These are phyloP conservation scores for Odontocolon sp. DNA, from an alignment of 2,888 invertebrate species.

Conservation along the genomic window DNA sequence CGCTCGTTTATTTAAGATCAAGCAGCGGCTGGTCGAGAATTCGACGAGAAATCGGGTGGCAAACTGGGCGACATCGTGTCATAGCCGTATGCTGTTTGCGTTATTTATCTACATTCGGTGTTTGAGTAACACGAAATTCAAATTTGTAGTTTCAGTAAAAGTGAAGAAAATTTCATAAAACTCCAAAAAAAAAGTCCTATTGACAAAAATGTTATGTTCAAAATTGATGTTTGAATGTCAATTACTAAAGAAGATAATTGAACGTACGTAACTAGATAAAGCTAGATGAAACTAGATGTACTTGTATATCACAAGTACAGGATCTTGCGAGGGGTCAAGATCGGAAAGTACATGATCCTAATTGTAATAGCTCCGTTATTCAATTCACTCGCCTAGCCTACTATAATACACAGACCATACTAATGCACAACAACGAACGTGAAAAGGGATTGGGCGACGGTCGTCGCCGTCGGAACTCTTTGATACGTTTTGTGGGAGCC, in stretches of 20 bases:
- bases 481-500: slow-evolving; percentile 50
- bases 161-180: too few species aligned
- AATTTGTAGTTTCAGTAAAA: too few species aligned
- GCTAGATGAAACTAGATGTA: background rate
- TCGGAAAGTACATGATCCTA: slow-evolving; percentile 30
- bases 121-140: too few species aligned
- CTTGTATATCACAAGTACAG: slow-evolving; percentile 10
- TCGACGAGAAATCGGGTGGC: background rate
- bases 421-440: slow-evolving; percentile 33
- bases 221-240: too few species aligned
- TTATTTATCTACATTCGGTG: too few species aligned
- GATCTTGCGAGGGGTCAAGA: slow-evolving; percentile 42
- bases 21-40: background rate
- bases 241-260: too few species aligned
- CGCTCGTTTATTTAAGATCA: slow-evolving; percentile 55
- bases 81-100: background rate
- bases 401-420: slow-evolving; percentile 21
- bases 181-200: too few species aligned
- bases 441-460: slow-evolving; percentile 40
- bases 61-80: background rate
- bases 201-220: too few species aligned
- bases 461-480: slow-evolving; percentile 43
- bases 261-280: too few species aligned
- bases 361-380: slow-evolving; percentile 48
- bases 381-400: slow-evolving; percentile 34